A percentile compares a stretch with the other conserved stretches of the same genome.
phyloP scores from a whole-genome alignment of 2,797 vertebrate species.

The Rhynchotus rufescens region DNA sequence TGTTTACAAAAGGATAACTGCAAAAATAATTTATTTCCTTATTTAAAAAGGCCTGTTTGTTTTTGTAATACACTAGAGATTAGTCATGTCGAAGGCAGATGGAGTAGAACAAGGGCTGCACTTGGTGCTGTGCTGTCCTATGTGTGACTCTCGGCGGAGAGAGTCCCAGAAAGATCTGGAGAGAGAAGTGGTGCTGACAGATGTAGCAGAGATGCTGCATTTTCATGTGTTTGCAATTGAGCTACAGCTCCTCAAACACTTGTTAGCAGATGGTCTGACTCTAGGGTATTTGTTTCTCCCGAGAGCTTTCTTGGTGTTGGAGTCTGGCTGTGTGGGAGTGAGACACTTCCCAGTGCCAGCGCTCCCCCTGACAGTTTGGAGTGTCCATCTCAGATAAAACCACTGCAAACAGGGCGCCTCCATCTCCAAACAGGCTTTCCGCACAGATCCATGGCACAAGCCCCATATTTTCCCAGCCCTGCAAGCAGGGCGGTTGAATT shows the following conservation, averaged over 20 bases:
- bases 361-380: neutral
- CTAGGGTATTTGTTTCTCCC: neutral
- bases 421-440: neutral
- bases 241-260: neutral
- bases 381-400: neutral
- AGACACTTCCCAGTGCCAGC: neutral
- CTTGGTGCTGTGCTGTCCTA: neutral
- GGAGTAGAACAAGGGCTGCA: neutral
- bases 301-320: neutral
- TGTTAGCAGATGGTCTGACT: neutral
- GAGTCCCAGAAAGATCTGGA: neutral
- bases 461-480: fast-evolving
- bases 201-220: neutral
- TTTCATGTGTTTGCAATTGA: neutral
- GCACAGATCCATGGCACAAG: neutral
- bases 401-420: neutral
- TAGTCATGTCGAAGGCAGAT: neutral
- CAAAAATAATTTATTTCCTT: neutral
- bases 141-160: neutral
- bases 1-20: neutral
- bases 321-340: neutral
- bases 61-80: neutral
- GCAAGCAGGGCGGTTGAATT: neutral
- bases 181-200: neutral
- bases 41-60: neutral